Evolutionary conservation across 1,140 invertebrate species (phyloP), one percentile per base, ranked within the genome.

Genomic region (Drosophila sturtevanti): DNA sequence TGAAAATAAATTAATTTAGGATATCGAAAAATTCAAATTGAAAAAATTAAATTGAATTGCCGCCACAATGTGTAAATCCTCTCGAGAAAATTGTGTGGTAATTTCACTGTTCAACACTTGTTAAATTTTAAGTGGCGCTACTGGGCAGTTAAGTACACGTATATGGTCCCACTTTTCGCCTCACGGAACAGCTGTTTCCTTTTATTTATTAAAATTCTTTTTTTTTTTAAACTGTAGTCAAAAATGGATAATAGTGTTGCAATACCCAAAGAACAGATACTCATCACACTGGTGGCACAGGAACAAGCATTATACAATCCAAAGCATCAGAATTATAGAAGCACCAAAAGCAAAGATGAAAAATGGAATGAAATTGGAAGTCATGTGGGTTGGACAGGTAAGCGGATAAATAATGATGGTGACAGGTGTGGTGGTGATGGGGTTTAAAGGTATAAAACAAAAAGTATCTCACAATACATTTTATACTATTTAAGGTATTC

Each of bases 241-340:
- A 70, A 44, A 37, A 52, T 87, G 16, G 67, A 48, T 38, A 81
- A 79, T 18, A 90, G 48, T 66, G 78, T 76, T 35, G 81, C 76
- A n/a, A 75, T 85, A 77, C 80, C 86, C 35, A 85, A 81, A 58
- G 87, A 90, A 64, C 64, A 89, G 22, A 77, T 91, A 18, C 72
- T 91, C n/a, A 90, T 91, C 22, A 77, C 84, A 18, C 54, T 91
- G 18, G 90, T 91, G 2, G 72, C 90, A 5, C 90, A 87, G 56
- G 81, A 91, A 48, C 90, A 90, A 51, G 80, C 79, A 3, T 79
- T 91, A 0, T 91, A 89, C 59, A 91, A 91, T 69, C 87, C 90
- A 16, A 91, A 91, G 63, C 87, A 91, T 58, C 69, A 76, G 38
- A 71, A 84, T 61, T 91, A 91, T 69, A 72, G 90, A 22, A 91